Evolutionary conservation across 2,888 invertebrate species (phyloP), one percentile per base, ranked within the genome.

Genomic region (Stenodera caucasica): DNA sequence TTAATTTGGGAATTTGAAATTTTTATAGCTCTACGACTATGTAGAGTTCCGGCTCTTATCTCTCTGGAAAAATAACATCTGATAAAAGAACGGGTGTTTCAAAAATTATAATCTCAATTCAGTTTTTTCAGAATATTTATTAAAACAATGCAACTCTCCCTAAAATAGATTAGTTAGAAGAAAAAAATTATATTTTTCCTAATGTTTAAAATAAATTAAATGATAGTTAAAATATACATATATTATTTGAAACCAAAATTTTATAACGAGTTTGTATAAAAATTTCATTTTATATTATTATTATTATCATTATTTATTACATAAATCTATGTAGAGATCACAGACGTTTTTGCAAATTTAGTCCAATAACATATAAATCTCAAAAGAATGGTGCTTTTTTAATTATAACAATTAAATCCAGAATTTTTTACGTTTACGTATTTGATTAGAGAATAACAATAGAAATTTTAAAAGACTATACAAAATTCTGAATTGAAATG

Each of bases 151-250:
- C 45, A 45, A 45, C 45, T 45, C 45, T 45, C 45, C 45, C 45
- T 45, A 45, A 45, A 37, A 45, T 45, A 23, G 18, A 45, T 18
- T 45, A 45, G 23, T 45, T 45, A 23, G 18, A 21, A 45, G 18
- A 21, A 21, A 45, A 45, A 23, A 21, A 45, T 45, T 9, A 21
- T n/a, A n/a, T n/a, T n/a, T n/a, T n/a, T n/a, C n/a, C n/a, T n/a
- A n/a, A n/a, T n/a, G n/a, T 45, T 45, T 23, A 59, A 54, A 60
- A 60, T 60, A 60, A 60, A 60, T 60, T 52, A 56, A 60, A 60
- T 60, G 21, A 57, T 35, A 49, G 56, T 33, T 21, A 8, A 14
- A 53, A 60, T 12, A 45, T 32, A 59, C 32, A 58, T 60, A 53
- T 37, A 60, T 40, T 53, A 59, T 52, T 57, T 32, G 14, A 56